phyloP scores from a whole-genome alignment of 2,888 invertebrate genomes.

The Drosophila colorata region DNA sequence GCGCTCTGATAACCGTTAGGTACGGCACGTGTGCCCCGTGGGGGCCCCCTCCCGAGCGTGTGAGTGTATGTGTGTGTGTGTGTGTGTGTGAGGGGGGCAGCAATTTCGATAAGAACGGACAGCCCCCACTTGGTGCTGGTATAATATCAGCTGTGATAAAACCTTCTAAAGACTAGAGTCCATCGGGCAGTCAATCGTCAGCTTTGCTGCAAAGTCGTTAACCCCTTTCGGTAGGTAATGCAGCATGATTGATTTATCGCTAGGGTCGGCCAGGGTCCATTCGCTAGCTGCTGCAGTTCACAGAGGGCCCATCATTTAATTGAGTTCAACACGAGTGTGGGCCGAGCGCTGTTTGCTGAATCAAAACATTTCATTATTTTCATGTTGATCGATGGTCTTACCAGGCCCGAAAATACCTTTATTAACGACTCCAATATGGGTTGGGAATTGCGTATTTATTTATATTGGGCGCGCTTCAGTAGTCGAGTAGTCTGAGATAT shows the following conservation, averaged over 20 bases:
- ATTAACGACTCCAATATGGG: slow-evolving; percentile 7
- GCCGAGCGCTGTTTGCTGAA: slow-evolving; percentile 25
- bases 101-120: slow-evolving; percentile 4
- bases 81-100: background rate
- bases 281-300: slow-evolving; percentile 20
- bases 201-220: slow-evolving; percentile 62
- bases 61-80: background rate
- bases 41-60: background rate
- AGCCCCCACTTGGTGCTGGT: slow-evolving; percentile 31
- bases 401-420: slow-evolving; percentile 5
- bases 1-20: slow-evolving; percentile 63
- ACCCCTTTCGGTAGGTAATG: slow-evolving; percentile 57
- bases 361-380: slow-evolving; percentile 31
- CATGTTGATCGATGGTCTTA: slow-evolving; percentile 48
- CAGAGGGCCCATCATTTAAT: slow-evolving; percentile 32
- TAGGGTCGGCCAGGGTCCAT: slow-evolving; percentile 32
- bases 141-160: slow-evolving; percentile 54
- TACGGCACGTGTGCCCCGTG: slow-evolving; percentile 52
- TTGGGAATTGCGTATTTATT: background rate
- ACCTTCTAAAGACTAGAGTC: slow-evolving; percentile 42
- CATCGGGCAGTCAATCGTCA: slow-evolving; percentile 58
- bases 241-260: slow-evolving; percentile 63
- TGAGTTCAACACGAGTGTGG: slow-evolving; percentile 11
- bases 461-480: background rate
- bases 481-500: too few species aligned